Conservation (phyloP, 2,888 invertebrate genomes). For the Heteropelma amictum region DNA sequence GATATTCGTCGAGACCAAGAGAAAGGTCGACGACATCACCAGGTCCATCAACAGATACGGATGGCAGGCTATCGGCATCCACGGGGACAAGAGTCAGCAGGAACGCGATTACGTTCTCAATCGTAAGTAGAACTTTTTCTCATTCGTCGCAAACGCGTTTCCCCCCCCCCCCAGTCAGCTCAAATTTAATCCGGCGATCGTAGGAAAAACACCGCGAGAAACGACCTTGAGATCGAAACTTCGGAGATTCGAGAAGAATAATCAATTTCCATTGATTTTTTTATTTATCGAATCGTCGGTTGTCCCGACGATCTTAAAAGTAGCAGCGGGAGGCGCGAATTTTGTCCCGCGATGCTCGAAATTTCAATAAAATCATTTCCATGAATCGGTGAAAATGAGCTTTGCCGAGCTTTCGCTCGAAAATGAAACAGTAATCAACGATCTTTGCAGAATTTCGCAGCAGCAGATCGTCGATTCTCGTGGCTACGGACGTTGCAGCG, state of each 20-base stretch:
- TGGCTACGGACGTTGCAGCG: constrained; percentile 84
- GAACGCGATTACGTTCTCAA: constrained; percentile 83
- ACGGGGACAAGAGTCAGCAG: constrained; percentile 84
- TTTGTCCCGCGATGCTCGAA: too few species aligned
- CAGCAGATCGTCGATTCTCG: constrained; percentile 81
- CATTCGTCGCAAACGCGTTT: not conserved
- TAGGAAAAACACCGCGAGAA: not conserved
- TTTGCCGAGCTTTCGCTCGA: too few species aligned
- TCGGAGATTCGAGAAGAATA: too few species aligned
- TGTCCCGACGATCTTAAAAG: not conserved
- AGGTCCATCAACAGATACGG: constrained; percentile 81
- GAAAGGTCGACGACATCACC: constrained; percentile 83
- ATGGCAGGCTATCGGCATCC: constrained; percentile 81
- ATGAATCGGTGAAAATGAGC: too few species aligned
- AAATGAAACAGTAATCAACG: too few species aligned
- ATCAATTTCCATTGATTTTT: too few species aligned
- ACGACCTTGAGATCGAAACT: too few species aligned
- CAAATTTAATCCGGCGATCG: not conserved
- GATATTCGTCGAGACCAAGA: constrained; percentile 85
- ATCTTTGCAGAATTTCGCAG: constrained; percentile 79
- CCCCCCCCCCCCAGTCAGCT: not conserved
- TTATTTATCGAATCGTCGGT: not conserved
- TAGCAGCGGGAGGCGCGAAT: too few species aligned
- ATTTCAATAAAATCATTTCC: too few species aligned
- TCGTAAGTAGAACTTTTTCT: constrained; percentile 70